phyloP scores from a whole-genome alignment of 2,888 invertebrate genomes.

The Epinotia demarniana region DNA sequence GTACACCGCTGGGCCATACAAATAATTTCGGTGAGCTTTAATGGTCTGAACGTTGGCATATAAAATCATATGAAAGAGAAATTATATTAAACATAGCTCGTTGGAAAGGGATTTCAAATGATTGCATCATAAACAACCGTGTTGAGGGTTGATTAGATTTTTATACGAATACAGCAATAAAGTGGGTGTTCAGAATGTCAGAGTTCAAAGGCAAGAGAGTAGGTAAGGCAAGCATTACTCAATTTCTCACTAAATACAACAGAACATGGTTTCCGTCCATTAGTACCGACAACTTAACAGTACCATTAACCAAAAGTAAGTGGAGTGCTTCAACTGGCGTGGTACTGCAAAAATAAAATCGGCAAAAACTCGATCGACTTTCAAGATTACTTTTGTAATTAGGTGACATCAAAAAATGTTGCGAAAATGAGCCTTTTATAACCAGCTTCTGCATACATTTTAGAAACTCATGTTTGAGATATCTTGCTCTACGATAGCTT shows the following conservation, averaged over 20 bases:
- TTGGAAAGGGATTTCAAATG: conserved; percentile 7
- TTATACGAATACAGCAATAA: conserved; percentile 10
- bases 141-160: conserved; percentile 21
- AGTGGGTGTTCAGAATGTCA: conserved; percentile 20
- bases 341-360: conserved; percentile 27
- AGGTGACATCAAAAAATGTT: background rate
- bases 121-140: conserved; percentile 27
- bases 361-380: conserved; percentile 6
- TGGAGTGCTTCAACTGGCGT: conserved; percentile 26
- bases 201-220: conserved; percentile 31
- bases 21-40: too few relatives aligned
- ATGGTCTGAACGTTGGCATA: background rate
- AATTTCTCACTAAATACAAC: conserved; percentile 30
- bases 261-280: conserved; percentile 39
- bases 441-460: background rate
- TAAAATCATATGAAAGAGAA: background rate
- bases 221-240: conserved; percentile 28
- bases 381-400: background rate
- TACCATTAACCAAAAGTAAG: conserved; percentile 36
- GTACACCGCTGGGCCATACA: too few relatives aligned
- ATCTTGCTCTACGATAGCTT: background rate
- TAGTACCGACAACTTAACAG: conserved; percentile 44
- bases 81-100: background rate
- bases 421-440: background rate
- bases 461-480: background rate